Evolutionary conservation across 2,113 vertebrate genomes (phyloP).

Genomic region (Brachypteracias leptosomus): DNA sequence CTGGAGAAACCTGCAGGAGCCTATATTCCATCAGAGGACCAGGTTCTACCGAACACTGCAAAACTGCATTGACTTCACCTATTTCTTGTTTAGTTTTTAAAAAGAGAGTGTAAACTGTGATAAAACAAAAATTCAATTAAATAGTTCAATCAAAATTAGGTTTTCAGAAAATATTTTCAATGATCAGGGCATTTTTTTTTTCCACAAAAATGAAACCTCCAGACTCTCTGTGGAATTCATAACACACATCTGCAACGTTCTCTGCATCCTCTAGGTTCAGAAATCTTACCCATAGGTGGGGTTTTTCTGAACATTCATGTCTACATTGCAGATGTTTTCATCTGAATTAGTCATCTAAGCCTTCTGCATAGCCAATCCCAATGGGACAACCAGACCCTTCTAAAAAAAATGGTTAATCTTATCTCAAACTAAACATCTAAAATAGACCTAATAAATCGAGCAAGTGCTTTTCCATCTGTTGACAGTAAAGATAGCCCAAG

Average conservation of each 20-base stretch:
- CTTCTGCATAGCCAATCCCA: neutral
- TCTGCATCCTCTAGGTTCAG: neutral
- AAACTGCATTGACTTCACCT: neutral
- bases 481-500: neutral
- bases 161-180: neutral
- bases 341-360: neutral
- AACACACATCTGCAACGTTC: neutral
- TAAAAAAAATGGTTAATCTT: neutral
- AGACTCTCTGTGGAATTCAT: neutral
- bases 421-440: neutral
- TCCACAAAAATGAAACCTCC: neutral
- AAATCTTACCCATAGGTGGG: neutral
- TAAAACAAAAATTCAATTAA: neutral
- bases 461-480: neutral
- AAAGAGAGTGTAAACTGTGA: neutral
- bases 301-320: neutral
- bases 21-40: neutral
- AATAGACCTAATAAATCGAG: neutral
- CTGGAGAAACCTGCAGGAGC: neutral
- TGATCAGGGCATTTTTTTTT: neutral
- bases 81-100: neutral
- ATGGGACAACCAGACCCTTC: neutral
- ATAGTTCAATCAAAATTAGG: neutral
- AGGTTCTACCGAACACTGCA: neutral
- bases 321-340: neutral